A percentile compares a stretch with the other conserved stretches of the same genome.
These are phyloP conservation scores for Melinopterus prodromus DNA, from an alignment of 2,888 invertebrate species.

Conservation along the genomic window DNA sequence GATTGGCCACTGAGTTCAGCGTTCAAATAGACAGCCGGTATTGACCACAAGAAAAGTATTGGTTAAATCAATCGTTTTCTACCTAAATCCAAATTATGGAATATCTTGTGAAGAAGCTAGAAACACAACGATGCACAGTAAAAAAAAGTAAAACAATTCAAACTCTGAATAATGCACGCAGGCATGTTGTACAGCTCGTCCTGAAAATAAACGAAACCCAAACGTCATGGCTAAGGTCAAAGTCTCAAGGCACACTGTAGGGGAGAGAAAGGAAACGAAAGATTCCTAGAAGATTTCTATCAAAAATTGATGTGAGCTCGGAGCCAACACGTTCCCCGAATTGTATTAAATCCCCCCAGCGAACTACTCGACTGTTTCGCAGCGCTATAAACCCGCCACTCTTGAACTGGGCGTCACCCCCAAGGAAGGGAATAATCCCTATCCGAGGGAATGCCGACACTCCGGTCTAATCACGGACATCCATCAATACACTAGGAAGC, in stretches of 20 bases:
- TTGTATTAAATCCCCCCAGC: constrained; percentile 44
- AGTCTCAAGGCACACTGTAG: background rate
- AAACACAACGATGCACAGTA: no score
- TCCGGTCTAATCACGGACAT: constrained; percentile 49
- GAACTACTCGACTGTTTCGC: constrained; percentile 23
- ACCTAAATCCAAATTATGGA: no score
- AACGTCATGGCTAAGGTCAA: background rate
- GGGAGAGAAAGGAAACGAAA: constrained; percentile 38
- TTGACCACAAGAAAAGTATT: no score
- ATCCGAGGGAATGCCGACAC: constrained; percentile 47
- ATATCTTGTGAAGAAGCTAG: no score
- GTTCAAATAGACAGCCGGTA: no score
- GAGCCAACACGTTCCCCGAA: constrained; percentile 48
- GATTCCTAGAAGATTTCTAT: constrained; percentile 51
- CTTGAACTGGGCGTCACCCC: constrained; percentile 37
- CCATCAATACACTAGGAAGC: constrained; percentile 44
- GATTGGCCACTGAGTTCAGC: no score
- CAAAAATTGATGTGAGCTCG: constrained; percentile 51
- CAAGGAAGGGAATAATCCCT: constrained; percentile 46
- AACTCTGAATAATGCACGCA: background rate
- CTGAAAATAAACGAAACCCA: background rate
- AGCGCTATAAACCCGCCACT: background rate
- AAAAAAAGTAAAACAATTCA: background rate
- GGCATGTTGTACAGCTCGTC: background rate
- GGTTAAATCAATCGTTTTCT: no score